These are phyloP conservation scores for Adelphocoris suturalis DNA, from an alignment of 2,888 invertebrate species.

Conservation along the genomic window DNA sequence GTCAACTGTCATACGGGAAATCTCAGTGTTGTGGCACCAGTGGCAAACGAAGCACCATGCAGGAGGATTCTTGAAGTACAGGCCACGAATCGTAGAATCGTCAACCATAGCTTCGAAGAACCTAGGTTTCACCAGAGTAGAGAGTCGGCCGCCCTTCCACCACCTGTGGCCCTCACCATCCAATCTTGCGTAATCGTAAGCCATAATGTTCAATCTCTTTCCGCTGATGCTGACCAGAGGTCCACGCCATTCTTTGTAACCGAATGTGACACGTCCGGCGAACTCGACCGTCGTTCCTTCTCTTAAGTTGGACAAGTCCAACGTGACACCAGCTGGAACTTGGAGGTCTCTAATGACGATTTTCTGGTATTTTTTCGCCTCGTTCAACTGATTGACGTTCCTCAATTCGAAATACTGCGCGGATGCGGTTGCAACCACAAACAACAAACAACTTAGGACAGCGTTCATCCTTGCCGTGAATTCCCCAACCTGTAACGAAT, in stretches of 20 bases:
- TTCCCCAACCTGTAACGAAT: no score
- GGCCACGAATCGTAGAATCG: constrained; percentile 29
- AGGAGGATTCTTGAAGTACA: constrained; percentile 42
- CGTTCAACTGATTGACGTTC: constrained; percentile 23
- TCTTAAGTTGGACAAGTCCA: constrained; percentile 31
- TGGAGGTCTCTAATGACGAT: constrained; percentile 41
- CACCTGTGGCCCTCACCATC: constrained; percentile 50
- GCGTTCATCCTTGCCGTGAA: no score
- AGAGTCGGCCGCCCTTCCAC: constrained; percentile 20
- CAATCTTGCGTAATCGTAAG: background rate
- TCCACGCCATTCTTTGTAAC: constrained; percentile 54
- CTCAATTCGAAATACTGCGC: constrained; percentile 1
- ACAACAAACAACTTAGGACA: background rate
- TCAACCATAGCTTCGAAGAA: constrained; percentile 31
- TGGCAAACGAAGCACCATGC: constrained; percentile 37
- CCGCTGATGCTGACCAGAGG: constrained; percentile 40
- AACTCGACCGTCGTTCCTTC: constrained; percentile 34
- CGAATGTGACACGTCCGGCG: constrained; percentile 14
- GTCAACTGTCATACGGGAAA: constrained; percentile 37
- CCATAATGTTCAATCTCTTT: background rate
- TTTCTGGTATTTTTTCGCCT: constrained; percentile 35
- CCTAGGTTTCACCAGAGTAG: background rate
- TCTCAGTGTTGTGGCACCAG: constrained; percentile 41
- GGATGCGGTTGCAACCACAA: background rate
- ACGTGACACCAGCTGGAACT: constrained; percentile 41